Base-by-base conservation (phyloP, 2,797 vertebrate species). In the Karalla daura region DNA sequence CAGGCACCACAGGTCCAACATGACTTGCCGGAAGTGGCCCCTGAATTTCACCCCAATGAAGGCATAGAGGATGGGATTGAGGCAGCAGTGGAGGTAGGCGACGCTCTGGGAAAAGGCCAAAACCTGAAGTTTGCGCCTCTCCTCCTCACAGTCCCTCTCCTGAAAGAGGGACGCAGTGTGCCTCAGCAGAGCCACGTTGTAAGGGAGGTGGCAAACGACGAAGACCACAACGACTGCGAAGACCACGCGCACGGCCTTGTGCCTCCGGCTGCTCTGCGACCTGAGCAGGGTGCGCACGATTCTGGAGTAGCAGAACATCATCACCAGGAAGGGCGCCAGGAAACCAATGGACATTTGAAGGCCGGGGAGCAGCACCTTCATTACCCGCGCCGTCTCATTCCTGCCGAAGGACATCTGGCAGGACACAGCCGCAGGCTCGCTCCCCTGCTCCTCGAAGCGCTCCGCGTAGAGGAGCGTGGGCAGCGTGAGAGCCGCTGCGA, bases 11-110 rank as follows among this genome's bases (percentile, higher is more conserved):
- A 96, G 6, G 23, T 95, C 94, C 56, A 80, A 75, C 50, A 95
- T 59, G 36, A 97, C 92, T 78, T 94, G 94, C 46, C 62, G 53
- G 69, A 99, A 97, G 83, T 96, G 94, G 84, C 70, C 95, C 62
- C 96, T 90, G 78, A 99, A 99, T 80, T 94, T 96, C 41, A 96
- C 95, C 4, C 97, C 97, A 0, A 98, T 78, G 65, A 99, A 99
- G 0, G 96, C 97, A 0, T 99, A 99, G 18, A 99, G 94, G 55
- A 98, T 74, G 0, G 97, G 97, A 59, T 99, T 98, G 55, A 98
- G 84, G 5, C 97, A 97, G 76, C 97, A 98, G 79, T 96, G 97
- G 37, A 98, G 93, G 87, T 96, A 99, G 1, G 97, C 96, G 25
- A 97, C 5, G 9, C 87, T 92, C 76, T 92, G 93, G 2, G 91